Base-by-base conservation (phyloP, 2,888 invertebrate genomes). In the Zygaena filipendulae region DNA sequence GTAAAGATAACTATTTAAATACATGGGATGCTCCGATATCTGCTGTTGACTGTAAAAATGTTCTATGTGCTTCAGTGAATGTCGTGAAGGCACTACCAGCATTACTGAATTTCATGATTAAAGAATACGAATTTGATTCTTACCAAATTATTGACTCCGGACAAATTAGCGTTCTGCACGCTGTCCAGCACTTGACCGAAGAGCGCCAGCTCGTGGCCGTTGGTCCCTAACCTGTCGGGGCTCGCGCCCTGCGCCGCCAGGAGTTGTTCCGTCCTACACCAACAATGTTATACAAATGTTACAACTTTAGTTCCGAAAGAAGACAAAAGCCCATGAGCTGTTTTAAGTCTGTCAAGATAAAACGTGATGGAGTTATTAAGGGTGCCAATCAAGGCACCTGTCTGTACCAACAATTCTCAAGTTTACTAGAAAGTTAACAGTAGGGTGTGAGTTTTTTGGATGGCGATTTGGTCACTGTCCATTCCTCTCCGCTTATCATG, bases 151-250 rank as follows among this genome's bases (percentile, higher is more conserved):
- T 83, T 84, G 8, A 66, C 49, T 30, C 58, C 82, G 35, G 71
- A 61, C 4, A 72, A 54, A 49, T 86, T 85, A 52, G 83, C 81
- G 59, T 84, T 85, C 27, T 86, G 88, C 28, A 86, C 85, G 49
- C 85, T 87, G 61, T 92, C 92, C 40, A 92, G 71, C 3, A 89
- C 87, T 56, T 91, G 91, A 23, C 89, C 87, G 44, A 92, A 81
- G 27, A 92, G 70, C 1, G 90, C 87, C 47, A 89, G 79, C 52
- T 90, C 89, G 46, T 85, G 74, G 19, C 84, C 85, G 43, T 85
- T 83, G 46, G 83, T 82, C 33, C 82, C 82, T 45, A 84, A 71
- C 33, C 84, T 77, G 42, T 82, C 82, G 22, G 87, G 86, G 61
- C 86, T 86, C 30, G 81, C 62, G 22, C 68, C 69, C 46, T 68